A percentile compares a stretch with the other conserved stretches of the same genome.
These are phyloP conservation scores for Cynoglossus semilaevis DNA, from an alignment of 2,113 vertebrate genomes.

Conservation along the genomic window DNA sequence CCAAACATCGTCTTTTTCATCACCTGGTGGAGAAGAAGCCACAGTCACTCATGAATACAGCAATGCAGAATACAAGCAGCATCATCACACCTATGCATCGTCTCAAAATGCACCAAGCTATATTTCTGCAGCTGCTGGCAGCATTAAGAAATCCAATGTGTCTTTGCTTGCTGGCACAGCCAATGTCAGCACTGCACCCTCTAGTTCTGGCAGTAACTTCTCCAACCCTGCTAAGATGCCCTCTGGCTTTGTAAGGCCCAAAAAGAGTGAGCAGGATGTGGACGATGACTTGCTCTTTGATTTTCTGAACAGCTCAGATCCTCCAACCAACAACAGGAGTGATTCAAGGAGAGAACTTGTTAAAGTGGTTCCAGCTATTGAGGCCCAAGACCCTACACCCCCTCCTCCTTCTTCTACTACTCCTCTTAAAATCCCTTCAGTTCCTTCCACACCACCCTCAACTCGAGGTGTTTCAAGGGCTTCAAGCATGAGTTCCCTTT, in stretches of 20 bases:
- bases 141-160: constrained; percentile 84
- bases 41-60: constrained; percentile 55
- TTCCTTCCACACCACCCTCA: constrained; percentile 68
- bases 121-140: constrained; percentile 88
- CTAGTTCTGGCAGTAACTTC: constrained; percentile 42
- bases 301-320: constrained; percentile 95
- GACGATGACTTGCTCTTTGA: constrained; percentile 96
- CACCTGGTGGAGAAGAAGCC: constrained; percentile 55
- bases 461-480: constrained; percentile 79
- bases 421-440: constrained; percentile 63
- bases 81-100: constrained; percentile 61
- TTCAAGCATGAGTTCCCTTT: constrained; percentile 80
- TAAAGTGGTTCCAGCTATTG: constrained; percentile 52
- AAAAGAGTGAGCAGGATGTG: constrained; percentile 83
- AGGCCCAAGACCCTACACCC: constrained; percentile 46
- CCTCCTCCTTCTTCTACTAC: constrained; percentile 20
- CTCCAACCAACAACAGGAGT: constrained; percentile 78
- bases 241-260: constrained; percentile 88
- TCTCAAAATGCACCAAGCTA: constrained; percentile 69
- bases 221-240: constrained; percentile 72
- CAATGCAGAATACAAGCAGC: constrained; percentile 42
- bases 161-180: constrained; percentile 82
- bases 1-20: constrained; percentile 54
- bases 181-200: constrained; percentile 69
- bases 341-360: constrained; percentile 81